phyloP scores from a whole-genome alignment of 2,888 invertebrate genomes.

The Drosophila hamatofila region DNA sequence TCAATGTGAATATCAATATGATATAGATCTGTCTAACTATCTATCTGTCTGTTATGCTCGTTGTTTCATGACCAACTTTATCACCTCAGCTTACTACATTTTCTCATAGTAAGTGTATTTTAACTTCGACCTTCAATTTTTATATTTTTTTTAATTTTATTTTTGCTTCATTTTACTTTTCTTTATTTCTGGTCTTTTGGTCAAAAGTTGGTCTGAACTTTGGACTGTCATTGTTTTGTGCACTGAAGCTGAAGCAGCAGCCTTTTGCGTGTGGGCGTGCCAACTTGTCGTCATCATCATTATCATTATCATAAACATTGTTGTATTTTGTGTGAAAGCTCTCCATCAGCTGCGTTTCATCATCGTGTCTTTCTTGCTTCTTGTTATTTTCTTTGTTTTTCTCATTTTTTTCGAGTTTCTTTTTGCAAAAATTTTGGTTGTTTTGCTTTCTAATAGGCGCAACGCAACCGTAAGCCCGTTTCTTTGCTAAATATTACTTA shows the following conservation, averaged over 20 bases:
- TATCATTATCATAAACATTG: conserved; percentile 9
- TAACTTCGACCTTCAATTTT: not conserved
- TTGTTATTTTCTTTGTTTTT: conserved; percentile 3
- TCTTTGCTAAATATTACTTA: conserved; percentile 18
- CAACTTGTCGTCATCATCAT: conserved; percentile 6
- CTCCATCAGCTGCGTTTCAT: conserved; percentile 1
- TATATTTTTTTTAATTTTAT: not conserved
- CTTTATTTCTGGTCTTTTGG: conserved; percentile 3
- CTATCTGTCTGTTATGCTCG: too few species aligned
- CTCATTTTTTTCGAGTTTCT: conserved; percentile 15
- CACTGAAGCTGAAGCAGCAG: conserved; percentile 23
- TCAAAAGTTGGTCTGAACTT: conserved; percentile 2
- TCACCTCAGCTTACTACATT: not conserved
- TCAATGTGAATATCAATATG: too few species aligned
- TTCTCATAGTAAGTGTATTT: not conserved
- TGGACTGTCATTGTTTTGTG: conserved; percentile 29
- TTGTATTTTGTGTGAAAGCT: conserved; percentile 41
- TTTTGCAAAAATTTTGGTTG: conserved; percentile 28
- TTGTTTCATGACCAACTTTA: not conserved
- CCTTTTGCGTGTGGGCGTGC: conserved; percentile 21
- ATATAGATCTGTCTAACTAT: too few species aligned
- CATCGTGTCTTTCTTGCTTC: conserved; percentile 1
- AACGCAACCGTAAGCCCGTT: conserved; percentile 10
- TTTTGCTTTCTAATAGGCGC: conserved; percentile 44
- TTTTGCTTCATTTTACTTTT: not conserved